Percentiles rank a stretch among this genome's conserved stretches.
phyloP scores from a whole-genome alignment of 1,140 invertebrate genomes.

The Nephotettix cincticeps region DNA sequence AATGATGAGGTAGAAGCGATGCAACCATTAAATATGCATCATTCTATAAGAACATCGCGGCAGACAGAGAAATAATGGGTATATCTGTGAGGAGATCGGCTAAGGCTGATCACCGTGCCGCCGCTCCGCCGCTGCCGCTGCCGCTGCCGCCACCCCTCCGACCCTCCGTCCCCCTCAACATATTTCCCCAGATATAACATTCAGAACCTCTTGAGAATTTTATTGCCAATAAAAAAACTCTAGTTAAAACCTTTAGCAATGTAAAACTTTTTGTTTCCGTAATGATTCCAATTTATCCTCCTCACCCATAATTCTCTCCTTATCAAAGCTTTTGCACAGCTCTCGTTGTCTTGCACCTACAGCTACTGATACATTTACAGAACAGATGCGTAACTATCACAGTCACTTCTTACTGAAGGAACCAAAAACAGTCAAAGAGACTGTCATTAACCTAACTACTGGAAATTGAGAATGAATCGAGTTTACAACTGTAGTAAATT shows the following conservation, averaged over 20 bases:
- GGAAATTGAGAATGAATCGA: too few species aligned
- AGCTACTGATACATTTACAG: too few species aligned
- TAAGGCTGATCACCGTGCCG: conserved; percentile 1
- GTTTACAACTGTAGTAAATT: too few species aligned
- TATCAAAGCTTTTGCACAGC: too few species aligned
- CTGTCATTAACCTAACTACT: too few species aligned
- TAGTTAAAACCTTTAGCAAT: conserved; percentile 36
- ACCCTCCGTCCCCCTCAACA: neutral
- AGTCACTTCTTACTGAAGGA: too few species aligned
- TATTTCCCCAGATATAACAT: conserved; percentile 33
- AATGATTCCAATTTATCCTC: conserved; percentile 26
- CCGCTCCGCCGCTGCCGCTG: neutral
- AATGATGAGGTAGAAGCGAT: conserved; percentile 12
- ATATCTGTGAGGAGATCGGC: neutral
- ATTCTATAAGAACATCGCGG: conserved; percentile 5
- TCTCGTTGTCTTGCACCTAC: too few species aligned
- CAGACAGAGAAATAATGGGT: conserved; percentile 5
- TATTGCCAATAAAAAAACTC: conserved; percentile 36
- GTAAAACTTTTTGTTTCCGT: conserved; percentile 33
- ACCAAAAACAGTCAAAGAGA: too few species aligned
- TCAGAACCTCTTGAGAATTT: conserved; percentile 36
- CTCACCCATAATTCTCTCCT: too few species aligned
- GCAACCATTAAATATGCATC: conserved; percentile 5
- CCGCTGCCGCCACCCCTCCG: neutral
- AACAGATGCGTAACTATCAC: too few species aligned